Evolutionary conservation across 30 jellyfish, hydroid and myxozoan species (phyloP).

Genomic region (Mastigias papua): DNA sequence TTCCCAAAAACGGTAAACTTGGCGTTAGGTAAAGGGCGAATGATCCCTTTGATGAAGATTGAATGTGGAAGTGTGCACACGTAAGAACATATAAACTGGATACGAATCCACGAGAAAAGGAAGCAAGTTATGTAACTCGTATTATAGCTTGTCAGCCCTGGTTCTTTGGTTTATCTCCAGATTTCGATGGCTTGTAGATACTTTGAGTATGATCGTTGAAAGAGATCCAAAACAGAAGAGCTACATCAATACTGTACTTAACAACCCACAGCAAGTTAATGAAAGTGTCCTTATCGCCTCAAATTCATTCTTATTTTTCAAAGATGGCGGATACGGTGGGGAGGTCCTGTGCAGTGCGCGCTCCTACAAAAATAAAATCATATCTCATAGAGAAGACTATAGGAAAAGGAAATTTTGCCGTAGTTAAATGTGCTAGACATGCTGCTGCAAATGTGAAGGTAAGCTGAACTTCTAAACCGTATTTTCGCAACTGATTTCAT

Average conservation of each 20-base stretch:
- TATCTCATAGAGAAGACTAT: conserved; percentile 88
- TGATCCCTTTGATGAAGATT: no score
- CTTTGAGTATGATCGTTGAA: neutral
- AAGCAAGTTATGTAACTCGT: no score
- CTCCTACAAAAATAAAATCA: conserved; percentile 84
- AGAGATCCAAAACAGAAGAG: neutral
- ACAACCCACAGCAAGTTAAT: conserved; percentile 42
- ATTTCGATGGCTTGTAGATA: no score
- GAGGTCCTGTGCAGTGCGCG: conserved; percentile 65
- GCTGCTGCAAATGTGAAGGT: conserved; percentile 89
- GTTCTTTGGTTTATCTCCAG: no score
- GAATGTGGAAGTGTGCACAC: no score
- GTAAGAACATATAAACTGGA: no score
- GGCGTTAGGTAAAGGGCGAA: no score
- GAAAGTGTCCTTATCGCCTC: conserved; percentile 68
- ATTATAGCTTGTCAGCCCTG: no score
- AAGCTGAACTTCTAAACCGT: neutral
- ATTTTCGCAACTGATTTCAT: neutral
- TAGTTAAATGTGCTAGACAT: conserved; percentile 94
- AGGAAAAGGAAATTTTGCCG: conserved; percentile 98
- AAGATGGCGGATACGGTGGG: conserved; percentile 84
- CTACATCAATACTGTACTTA: conserved; percentile 67
- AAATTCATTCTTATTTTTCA: conserved; percentile 50
- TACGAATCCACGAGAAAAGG: no score
- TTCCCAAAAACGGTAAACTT: no score